phyloP scores from a whole-genome alignment of 2,113 vertebrate genomes.

The Strigops habroptila region DNA sequence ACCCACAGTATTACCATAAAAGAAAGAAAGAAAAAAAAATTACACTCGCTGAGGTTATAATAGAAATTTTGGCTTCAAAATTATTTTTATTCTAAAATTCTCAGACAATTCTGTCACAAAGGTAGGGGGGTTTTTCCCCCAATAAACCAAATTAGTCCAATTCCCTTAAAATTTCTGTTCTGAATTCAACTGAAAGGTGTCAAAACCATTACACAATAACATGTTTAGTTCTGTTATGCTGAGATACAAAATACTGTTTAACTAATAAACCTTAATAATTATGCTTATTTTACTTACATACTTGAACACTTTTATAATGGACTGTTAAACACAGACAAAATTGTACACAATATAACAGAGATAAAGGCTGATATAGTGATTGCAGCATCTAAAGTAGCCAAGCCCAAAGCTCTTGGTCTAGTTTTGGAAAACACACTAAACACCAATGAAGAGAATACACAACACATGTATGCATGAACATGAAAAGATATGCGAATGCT shows the following conservation, averaged over 20 bases:
- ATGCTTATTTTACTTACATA: neutral
- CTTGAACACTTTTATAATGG: neutral
- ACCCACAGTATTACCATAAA: neutral
- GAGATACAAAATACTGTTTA: neutral
- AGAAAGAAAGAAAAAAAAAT: neutral
- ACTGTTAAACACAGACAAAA: neutral
- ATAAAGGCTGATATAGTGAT: neutral
- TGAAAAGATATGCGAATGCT: neutral
- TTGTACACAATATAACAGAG: neutral
- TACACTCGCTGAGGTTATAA: neutral
- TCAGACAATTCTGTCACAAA: constrained; percentile 11
- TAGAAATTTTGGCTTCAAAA: neutral
- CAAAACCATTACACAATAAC: neutral
- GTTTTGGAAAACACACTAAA: neutral
- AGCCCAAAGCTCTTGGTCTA: neutral
- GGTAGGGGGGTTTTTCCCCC: neutral
- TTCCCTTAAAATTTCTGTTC: constrained; percentile 34
- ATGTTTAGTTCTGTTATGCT: neutral
- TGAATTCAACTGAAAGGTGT: neutral
- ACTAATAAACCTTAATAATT: neutral
- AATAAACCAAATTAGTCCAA: constrained; percentile 7
- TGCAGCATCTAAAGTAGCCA: neutral
- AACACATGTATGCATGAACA: neutral
- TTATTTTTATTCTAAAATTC: constrained; percentile 15
- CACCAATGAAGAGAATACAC: neutral